Base-by-base conservation (phyloP, 2,113 vertebrate genomes). In the Fulica atra region DNA sequence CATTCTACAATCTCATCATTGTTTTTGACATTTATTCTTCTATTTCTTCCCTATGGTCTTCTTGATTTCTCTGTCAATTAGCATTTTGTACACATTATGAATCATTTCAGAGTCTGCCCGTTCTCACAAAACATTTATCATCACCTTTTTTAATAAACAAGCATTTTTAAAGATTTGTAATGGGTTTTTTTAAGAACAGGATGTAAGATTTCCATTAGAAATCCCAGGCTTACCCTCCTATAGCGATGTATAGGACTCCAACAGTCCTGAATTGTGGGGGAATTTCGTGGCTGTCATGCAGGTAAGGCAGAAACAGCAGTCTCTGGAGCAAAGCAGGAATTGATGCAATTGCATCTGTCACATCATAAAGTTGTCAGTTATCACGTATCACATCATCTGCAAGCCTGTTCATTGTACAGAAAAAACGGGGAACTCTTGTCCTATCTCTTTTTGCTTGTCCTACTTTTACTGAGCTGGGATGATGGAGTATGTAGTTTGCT, bases 11-110 rank as follows among this genome's bases (percentile, higher is more conserved):
- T 73, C 50, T 81, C 16, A 33, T 90, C 4, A 76, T 26, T 70
- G 36, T 36, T 95, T 95, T 84, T 89, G 86, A 93, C 72, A 93
- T 95, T 90, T 93, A 71, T 95, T 96, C 38, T 78, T 86, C 38
- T 82, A 25, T 81, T 91, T 95, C 61, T 83, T 92, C 79, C 60
- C 48, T 5, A 2, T 65, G 44, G 57, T 65, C 19, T 60, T 95
- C 66, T 60, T 90, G 16, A 73, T 91, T 94, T 96, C 54, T 92
- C 36, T 80, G 86, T 96, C 88, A 94, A 70, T 90, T 89, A 74
- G 38, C 5, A 60, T 88, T 95, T 70, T 89, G 48, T 60, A 36
- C 57, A 87, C 35, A 54, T 81, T 81, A 29, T 20, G 35, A 95
- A 78, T 93, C 76, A 86, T 35, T 91, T 92, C 50, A 93, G 61